Percentiles rank a stretch among this genome's conserved stretches.
These are phyloP conservation scores for Ctena decussata DNA, from an alignment of 2,888 invertebrate species.

Conservation along the genomic window DNA sequence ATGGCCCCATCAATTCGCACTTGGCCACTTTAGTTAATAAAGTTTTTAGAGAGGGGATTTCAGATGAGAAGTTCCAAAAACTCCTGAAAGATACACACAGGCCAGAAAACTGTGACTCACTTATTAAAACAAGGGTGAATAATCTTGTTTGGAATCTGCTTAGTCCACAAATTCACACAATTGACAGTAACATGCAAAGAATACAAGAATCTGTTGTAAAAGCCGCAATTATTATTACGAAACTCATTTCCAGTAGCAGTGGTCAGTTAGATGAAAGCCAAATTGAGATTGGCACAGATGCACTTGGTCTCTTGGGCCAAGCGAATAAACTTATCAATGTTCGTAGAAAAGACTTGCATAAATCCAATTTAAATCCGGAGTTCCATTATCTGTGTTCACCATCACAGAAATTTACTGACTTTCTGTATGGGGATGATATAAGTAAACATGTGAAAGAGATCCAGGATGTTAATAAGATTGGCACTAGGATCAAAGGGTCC, in stretches of 20 bases:
- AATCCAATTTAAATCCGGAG: conserved; percentile 26
- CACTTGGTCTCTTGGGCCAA: conserved; percentile 13
- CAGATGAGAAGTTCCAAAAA: conserved; percentile 23
- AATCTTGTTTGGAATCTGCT: conserved; percentile 43
- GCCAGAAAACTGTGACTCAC: conserved; percentile 32
- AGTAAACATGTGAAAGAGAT: conserved; percentile 46
- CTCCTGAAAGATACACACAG: conserved; percentile 21
- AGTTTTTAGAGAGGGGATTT: conserved; percentile 18
- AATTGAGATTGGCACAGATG: neutral
- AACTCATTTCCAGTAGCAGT: conserved; percentile 25
- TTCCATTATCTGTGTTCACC: conserved; percentile 38
- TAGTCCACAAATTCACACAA: neutral
- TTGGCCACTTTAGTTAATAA: conserved; percentile 15
- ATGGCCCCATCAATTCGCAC: too few relatives aligned
- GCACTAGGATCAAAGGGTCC: too few relatives aligned
- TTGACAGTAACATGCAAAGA: conserved; percentile 18
- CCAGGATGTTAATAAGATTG: conserved; percentile 32
- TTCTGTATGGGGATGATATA: conserved; percentile 44
- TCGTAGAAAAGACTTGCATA: conserved; percentile 10
- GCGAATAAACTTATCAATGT: conserved; percentile 21
- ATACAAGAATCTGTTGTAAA: conserved; percentile 35
- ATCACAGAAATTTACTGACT: conserved; percentile 29
- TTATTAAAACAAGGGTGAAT: conserved; percentile 38
- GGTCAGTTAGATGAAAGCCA: neutral
- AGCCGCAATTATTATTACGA: conserved; percentile 17